Evolutionary conservation across 2,888 invertebrate species (phyloP).

Genomic region (Agriopis marginaria): DNA sequence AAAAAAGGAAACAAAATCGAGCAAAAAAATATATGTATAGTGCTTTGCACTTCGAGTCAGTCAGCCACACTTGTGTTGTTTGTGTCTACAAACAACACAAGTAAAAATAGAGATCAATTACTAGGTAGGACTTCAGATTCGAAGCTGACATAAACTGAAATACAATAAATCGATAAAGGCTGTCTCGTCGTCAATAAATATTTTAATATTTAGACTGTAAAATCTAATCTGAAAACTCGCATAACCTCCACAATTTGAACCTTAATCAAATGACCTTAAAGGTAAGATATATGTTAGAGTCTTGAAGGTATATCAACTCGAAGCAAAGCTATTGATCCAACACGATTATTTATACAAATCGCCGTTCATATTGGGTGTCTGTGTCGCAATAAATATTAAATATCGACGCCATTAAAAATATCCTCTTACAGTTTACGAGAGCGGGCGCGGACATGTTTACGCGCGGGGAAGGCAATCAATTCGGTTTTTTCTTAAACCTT

Average conservation of each 20-base stretch:
- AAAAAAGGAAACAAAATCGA: too few relatives aligned
- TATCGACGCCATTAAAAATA: slow-evolving; percentile 85
- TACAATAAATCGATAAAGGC: neutral
- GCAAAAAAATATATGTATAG: too few relatives aligned
- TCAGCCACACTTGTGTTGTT: too few relatives aligned
- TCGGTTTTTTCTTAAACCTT: slow-evolving; percentile 73
- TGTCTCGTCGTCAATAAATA: neutral
- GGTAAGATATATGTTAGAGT: neutral
- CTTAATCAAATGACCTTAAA: neutral
- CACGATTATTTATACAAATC: slow-evolving; percentile 79
- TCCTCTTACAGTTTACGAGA: slow-evolving; percentile 85
- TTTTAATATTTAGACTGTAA: slow-evolving; percentile 5
- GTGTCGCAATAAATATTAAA: slow-evolving; percentile 85
- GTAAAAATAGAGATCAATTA: too few relatives aligned
- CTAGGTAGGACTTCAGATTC: too few relatives aligned
- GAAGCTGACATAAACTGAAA: neutral
- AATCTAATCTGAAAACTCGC: neutral
- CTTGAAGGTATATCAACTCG: slow-evolving; percentile 10
- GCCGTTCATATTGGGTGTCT: slow-evolving; percentile 82
- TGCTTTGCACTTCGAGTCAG: too few relatives aligned
- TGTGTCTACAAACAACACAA: too few relatives aligned
- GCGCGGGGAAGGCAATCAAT: slow-evolving; percentile 79
- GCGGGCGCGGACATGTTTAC: slow-evolving; percentile 81
- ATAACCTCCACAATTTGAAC: neutral
- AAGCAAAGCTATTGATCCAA: slow-evolving; percentile 37